These are phyloP conservation scores for Beris morrisii DNA, from an alignment of 2,888 invertebrate species.

Conservation along the genomic window DNA sequence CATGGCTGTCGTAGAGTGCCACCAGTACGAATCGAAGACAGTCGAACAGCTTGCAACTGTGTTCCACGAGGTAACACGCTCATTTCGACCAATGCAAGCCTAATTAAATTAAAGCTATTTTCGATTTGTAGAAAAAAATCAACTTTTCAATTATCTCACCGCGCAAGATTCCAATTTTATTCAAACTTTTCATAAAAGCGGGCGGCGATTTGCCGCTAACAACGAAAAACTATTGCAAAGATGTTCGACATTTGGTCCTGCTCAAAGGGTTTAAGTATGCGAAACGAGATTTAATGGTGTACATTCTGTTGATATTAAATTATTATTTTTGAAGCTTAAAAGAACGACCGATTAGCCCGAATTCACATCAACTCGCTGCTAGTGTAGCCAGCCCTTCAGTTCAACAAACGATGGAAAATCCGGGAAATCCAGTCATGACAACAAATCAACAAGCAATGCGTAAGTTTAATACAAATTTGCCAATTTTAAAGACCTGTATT, in stretches of 20 bases:
- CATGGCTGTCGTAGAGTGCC: constrained; percentile 77
- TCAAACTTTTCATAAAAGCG: constrained; percentile 86
- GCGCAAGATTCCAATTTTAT: constrained; percentile 81
- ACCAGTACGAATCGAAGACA: constrained; percentile 71
- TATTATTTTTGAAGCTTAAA: constrained; percentile 58
- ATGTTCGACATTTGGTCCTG: constrained; percentile 78
- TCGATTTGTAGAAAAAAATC: constrained; percentile 67
- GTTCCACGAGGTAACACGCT: constrained; percentile 67
- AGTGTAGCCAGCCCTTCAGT: constrained; percentile 44
- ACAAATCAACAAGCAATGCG: constrained; percentile 39
- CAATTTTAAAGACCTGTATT: neutral
- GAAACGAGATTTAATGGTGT: neutral
- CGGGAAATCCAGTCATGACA: constrained; percentile 33
- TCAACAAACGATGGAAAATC: constrained; percentile 37
- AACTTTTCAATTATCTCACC: constrained; percentile 88
- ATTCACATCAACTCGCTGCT: constrained; percentile 40
- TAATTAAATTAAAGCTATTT: neutral
- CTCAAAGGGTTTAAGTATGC: constrained; percentile 69
- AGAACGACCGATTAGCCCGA: constrained; percentile 68
- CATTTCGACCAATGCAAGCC: neutral
- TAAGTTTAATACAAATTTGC: constrained; percentile 6
- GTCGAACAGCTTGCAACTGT: constrained; percentile 82
- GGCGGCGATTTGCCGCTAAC: constrained; percentile 82
- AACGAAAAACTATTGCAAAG: constrained; percentile 90
- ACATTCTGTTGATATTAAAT: constrained; percentile 2